A percentile compares a stretch with the other conserved stretches of the same genome.
These are phyloP conservation scores for Poecile montanus DNA, from an alignment of 2,797 vertebrate species.

Conservation along the genomic window DNA sequence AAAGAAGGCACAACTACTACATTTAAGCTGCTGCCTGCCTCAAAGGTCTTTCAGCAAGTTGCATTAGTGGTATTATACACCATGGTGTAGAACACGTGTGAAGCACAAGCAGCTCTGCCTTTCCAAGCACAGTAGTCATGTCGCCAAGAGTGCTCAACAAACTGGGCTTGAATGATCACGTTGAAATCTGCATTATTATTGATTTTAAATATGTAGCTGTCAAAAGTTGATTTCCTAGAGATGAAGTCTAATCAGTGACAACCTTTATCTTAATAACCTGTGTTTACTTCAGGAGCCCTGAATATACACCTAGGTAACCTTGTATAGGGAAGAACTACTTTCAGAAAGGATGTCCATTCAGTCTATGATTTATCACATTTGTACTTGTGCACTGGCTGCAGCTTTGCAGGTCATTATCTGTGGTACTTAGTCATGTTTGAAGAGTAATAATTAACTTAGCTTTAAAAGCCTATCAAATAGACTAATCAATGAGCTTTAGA, in stretches of 20 bases:
- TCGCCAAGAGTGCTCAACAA: background rate
- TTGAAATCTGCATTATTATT: background rate
- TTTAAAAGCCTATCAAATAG: conserved; percentile 11
- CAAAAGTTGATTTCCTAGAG: background rate
- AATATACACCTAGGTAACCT: background rate
- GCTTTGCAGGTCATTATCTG: background rate
- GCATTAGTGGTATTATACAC: background rate
- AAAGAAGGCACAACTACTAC: background rate
- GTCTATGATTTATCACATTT: background rate
- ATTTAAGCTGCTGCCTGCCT: background rate
- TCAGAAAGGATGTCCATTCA: background rate
- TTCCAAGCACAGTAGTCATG: background rate
- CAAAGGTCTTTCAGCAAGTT: background rate
- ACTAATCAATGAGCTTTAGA: background rate
- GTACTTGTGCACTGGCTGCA: background rate
- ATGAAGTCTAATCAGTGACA: background rate
- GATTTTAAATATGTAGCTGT: background rate
- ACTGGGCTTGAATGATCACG: background rate
- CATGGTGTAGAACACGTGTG: background rate
- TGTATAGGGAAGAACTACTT: background rate
- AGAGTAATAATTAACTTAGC: background rate
- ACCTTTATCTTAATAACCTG: background rate
- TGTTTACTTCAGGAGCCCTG: background rate
- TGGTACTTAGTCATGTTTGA: background rate
- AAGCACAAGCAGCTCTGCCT: background rate